phyloP scores from a whole-genome alignment of 2,797 vertebrate genomes.

The Epinephelus coioides region DNA sequence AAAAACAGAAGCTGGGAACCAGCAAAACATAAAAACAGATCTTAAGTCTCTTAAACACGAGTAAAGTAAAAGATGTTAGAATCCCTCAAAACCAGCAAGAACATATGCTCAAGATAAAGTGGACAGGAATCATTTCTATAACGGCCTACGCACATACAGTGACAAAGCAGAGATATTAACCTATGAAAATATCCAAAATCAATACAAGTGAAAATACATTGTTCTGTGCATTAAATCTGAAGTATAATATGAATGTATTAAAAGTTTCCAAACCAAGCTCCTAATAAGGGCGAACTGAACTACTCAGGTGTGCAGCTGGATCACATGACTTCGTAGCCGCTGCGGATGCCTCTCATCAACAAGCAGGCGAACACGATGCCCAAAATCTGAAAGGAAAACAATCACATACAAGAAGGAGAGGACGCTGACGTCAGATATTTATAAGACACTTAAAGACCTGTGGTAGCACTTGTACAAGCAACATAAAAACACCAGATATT shows the following conservation, averaged over 20 bases:
- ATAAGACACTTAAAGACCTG: too few relatives aligned
- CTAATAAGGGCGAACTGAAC: background rate
- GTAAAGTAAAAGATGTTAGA: slow-evolving; percentile 28
- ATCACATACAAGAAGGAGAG: background rate
- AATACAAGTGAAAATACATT: slow-evolving; percentile 40
- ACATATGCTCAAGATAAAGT: slow-evolving; percentile 1
- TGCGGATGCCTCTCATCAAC: slow-evolving; percentile 93
- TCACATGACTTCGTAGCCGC: slow-evolving; percentile 96
- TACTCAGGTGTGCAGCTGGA: background rate
- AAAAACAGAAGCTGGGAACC: slow-evolving; percentile 62
- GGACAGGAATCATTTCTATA: slow-evolving; percentile 1
- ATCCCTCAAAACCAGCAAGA: slow-evolving; percentile 34
- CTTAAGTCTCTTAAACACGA: slow-evolving; percentile 24
- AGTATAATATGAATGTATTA: slow-evolving; percentile 26
- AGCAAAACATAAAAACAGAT: slow-evolving; percentile 40
- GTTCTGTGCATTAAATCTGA: slow-evolving; percentile 42
- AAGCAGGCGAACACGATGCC: slow-evolving; percentile 92
- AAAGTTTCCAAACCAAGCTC: slow-evolving; percentile 39
- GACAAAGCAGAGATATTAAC: slow-evolving; percentile 28
- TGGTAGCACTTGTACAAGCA: background rate
- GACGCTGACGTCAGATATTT: background rate
- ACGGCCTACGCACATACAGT: slow-evolving; percentile 17
- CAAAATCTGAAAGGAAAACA: slow-evolving; percentile 83
- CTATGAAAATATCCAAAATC: slow-evolving; percentile 48
- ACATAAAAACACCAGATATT: background rate